Base-by-base conservation (phyloP, 2,797 vertebrate species). In the Coregonus ussuriensis region DNA sequence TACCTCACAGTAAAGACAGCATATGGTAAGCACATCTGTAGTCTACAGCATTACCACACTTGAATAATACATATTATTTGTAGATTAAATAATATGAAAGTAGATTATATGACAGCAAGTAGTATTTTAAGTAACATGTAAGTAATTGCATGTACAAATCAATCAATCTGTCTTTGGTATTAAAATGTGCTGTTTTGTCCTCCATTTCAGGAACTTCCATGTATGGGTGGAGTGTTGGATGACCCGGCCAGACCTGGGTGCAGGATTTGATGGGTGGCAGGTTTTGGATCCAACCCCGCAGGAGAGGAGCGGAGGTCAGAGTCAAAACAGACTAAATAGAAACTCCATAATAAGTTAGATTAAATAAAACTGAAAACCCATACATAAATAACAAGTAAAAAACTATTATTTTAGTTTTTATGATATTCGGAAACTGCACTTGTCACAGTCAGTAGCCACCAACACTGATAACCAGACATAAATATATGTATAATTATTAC, bases 141-240 rank as follows among this genome's bases (percentile, higher is more conserved):
- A 18, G 41, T 47, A 47, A 47, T 47, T 47, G 7, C 41, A 47
- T 47, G 41, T 47, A 31, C 16, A 47, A 14, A 54, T 69, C 21
- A 18, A 1, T 63, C 21, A 21, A 65, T 33, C 5, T 14, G 14
- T 51, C 7, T 35, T 31, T 13, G 7, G n/a, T 18, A 65, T 0
- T 68, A 4, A 71, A 11, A 3, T 65, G 0, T 33, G 9, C 6
- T 11, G 66, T 56, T 59, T 75, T 33, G 2, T 41, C 16, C 3
- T 33, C 70, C 35, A 75, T 31, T 33, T 76, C 83, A 99, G 97
- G 98, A 98, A 99, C 89, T 99, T 95, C 86, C 97, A 99, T 0
- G 93, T 97, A 16, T 99, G 97, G 97, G 95, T 97, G 65, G 98
- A 99, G 91, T 95, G 96, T 82, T 99, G 97, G 96, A 98, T 99